Evolutionary conservation across 2,113 vertebrate species (phyloP).

Genomic region (Brienomyrus longianalis): DNA sequence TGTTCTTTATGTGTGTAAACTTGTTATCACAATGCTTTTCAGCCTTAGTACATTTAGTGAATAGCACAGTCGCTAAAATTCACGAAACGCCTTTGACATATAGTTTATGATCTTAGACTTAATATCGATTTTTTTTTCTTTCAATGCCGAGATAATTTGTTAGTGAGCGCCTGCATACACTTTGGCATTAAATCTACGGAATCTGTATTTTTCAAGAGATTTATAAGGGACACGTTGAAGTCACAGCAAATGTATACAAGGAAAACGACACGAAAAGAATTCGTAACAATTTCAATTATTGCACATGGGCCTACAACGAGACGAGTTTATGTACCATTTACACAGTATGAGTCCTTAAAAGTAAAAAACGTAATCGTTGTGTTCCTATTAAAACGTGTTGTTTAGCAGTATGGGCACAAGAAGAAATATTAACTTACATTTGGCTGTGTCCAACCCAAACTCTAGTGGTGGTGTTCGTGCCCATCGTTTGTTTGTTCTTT

Average conservation of each 20-base stretch:
- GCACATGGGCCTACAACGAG: neutral
- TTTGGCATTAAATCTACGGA: neutral
- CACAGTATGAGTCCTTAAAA: neutral
- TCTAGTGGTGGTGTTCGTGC: neutral
- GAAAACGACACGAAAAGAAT: neutral
- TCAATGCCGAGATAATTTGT: neutral
- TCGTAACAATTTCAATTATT: neutral
- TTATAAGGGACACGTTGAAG: neutral
- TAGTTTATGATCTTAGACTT: neutral
- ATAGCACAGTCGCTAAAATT: neutral
- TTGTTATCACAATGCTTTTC: neutral
- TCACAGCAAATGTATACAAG: neutral
- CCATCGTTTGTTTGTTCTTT: neutral
- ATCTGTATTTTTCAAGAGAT: neutral
- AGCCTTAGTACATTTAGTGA: neutral
- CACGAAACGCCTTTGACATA: neutral
- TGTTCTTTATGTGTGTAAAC: constrained; percentile 9
- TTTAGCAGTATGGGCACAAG: neutral
- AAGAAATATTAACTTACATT: neutral
- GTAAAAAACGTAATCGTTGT: neutral
- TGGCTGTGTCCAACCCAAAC: neutral
- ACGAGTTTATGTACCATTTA: neutral
- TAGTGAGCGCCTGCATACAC: neutral
- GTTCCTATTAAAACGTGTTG: neutral
- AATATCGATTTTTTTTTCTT: neutral